Conservation (phyloP, 92 coral and sea anemone genomes). For the Diadumene lineata region DNA sequence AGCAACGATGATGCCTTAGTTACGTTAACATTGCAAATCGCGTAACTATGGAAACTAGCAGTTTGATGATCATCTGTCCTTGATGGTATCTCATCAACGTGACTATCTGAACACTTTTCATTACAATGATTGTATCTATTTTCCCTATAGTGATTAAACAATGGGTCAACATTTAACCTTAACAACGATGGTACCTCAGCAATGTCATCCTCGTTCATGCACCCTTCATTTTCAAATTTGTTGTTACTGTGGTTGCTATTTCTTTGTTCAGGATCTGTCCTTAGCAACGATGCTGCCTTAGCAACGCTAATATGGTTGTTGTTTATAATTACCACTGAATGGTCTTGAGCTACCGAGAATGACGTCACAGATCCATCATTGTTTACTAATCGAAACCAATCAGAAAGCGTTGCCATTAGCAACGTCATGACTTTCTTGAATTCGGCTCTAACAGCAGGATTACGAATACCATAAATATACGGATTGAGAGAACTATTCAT, state of each 20-base stretch:
- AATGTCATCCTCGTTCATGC: background rate
- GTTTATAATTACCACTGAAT: too few species aligned
- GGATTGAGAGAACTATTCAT: conserved; percentile 73
- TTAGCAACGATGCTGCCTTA: background rate
- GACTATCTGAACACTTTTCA: too few species aligned
- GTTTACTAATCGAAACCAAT: background rate
- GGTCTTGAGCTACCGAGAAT: background rate
- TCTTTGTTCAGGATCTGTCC: background rate
- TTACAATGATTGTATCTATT: too few species aligned
- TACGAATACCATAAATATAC: conserved; percentile 72
- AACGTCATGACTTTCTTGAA: conserved; percentile 11
- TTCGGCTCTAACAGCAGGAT: conserved; percentile 52
- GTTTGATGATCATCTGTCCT: too few species aligned
- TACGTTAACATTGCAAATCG: too few species aligned
- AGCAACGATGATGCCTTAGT: too few species aligned
- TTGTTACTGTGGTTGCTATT: conserved; percentile 6
- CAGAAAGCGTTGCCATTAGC: background rate
- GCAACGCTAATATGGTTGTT: too few species aligned
- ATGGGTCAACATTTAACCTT: too few species aligned
- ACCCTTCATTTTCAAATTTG: background rate
- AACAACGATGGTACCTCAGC: too few species aligned
- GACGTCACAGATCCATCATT: conserved; percentile 2
- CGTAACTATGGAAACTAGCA: too few species aligned
- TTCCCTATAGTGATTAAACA: too few species aligned
- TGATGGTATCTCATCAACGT: too few species aligned